Conservation (phyloP, 2,888 invertebrate genomes). For the Gastrophysa polygoni region DNA sequence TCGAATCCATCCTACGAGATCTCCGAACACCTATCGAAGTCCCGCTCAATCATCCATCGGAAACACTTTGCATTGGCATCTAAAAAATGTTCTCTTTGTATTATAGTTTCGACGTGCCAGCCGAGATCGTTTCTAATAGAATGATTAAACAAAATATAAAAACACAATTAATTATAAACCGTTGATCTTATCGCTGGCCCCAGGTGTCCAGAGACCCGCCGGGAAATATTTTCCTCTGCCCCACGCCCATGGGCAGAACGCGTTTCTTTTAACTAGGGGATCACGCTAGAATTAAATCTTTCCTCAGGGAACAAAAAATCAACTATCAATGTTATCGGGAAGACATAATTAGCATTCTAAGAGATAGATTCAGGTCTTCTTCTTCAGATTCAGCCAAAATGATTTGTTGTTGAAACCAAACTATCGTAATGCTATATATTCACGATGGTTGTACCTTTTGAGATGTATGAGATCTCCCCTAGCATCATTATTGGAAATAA, state of each 20-base stretch:
- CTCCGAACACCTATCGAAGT: constrained; percentile 1
- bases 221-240: constrained; percentile 25
- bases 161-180: constrained; percentile 60
- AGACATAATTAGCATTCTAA: too few relatives aligned
- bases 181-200: constrained; percentile 57
- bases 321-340: too few relatives aligned
- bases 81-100: constrained; percentile 51
- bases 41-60: constrained; percentile 12
- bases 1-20: constrained; percentile 6
- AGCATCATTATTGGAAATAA: too few relatives aligned
- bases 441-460: too few relatives aligned
- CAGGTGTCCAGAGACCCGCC: constrained; percentile 55
- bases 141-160: constrained; percentile 60
- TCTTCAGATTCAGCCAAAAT: too few relatives aligned
- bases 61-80: constrained; percentile 54
- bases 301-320: not conserved
- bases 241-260: not conserved
- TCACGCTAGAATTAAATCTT: too few relatives aligned
- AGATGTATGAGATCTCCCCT: too few relatives aligned
- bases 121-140: constrained; percentile 55
- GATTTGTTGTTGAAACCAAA: too few relatives aligned
- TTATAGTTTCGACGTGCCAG: constrained; percentile 37
- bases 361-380: too few relatives aligned
- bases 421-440: too few relatives aligned
- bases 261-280: too few relatives aligned